phyloP scores from a whole-genome alignment of 2,113 vertebrate species.

The Pteruthius melanotis region DNA sequence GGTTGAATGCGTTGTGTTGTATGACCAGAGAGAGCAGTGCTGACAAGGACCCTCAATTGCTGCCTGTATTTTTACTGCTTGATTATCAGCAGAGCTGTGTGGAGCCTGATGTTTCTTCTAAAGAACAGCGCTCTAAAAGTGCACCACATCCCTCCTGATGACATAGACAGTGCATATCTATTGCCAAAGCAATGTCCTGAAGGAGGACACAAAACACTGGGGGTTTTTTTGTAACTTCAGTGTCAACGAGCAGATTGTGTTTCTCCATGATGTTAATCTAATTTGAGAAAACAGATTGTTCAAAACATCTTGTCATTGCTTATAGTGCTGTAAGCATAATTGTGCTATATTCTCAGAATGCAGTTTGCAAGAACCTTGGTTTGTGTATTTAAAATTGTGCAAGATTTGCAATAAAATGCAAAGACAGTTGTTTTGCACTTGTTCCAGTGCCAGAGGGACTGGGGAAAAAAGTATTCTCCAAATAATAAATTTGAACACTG shows the following conservation, averaged over 20 bases:
- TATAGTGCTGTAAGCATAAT: conserved; percentile 42
- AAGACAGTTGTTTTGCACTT: conserved; percentile 25
- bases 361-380: background rate
- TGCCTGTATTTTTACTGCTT: background rate
- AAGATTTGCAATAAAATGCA: background rate
- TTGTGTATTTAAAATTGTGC: conserved; percentile 4
- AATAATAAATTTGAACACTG: background rate
- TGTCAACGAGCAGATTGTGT: conserved; percentile 35
- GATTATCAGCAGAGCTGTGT: background rate
- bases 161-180: background rate
- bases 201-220: background rate
- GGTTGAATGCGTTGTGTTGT: background rate
- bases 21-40: background rate
- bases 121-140: background rate
- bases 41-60: background rate
- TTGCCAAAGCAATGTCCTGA: background rate
- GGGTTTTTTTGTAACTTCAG: background rate
- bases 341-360: background rate
- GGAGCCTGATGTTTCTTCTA: background rate
- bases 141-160: background rate
- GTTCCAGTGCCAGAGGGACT: background rate
- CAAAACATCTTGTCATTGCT: conserved; percentile 30
- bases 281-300: conserved; percentile 56
- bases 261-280: conserved; percentile 24
- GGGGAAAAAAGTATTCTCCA: background rate